A percentile compares a stretch with the other conserved stretches of the same genome.
These are phyloP conservation scores for Halyomorpha halys DNA, from an alignment of 1,140 invertebrate species.

Conservation along the genomic window DNA sequence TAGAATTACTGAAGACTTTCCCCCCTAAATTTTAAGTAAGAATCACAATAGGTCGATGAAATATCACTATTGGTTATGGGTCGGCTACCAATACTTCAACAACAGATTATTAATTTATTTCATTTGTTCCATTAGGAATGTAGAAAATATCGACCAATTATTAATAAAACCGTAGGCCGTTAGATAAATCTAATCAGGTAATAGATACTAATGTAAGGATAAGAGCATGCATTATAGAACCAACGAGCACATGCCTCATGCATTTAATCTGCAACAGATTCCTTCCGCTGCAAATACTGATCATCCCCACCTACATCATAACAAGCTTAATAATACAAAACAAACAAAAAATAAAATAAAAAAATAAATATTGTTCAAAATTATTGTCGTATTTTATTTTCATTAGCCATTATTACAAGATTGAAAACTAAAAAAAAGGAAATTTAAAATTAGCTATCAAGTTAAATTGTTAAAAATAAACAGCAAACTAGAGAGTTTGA, in stretches of 20 bases:
- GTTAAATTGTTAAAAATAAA: neutral
- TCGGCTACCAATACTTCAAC: neutral
- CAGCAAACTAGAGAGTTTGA: neutral
- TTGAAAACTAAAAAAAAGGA: neutral
- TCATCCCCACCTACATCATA: slow-evolving; percentile 10
- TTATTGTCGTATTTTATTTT: neutral
- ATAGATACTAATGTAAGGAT: neutral
- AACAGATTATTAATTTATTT: neutral
- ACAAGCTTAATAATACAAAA: slow-evolving; percentile 6
- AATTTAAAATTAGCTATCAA: slow-evolving; percentile 1
- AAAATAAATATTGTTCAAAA: neutral
- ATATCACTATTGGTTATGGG: slow-evolving; percentile 2
- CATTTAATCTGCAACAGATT: slow-evolving; percentile 5
- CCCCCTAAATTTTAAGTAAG: neutral
- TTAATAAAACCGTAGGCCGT: neutral
- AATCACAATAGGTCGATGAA: neutral
- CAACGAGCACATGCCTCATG: slow-evolving; percentile 4
- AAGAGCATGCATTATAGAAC: slow-evolving; percentile 4
- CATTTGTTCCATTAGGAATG: neutral
- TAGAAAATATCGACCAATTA: neutral
- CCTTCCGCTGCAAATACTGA: slow-evolving; percentile 6
- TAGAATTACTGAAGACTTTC: neutral
- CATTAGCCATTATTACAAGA: neutral
- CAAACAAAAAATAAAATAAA: neutral
- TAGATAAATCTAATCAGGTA: neutral